phyloP scores from a whole-genome alignment of 2,113 vertebrate genomes.

The Crotalus helleri region DNA sequence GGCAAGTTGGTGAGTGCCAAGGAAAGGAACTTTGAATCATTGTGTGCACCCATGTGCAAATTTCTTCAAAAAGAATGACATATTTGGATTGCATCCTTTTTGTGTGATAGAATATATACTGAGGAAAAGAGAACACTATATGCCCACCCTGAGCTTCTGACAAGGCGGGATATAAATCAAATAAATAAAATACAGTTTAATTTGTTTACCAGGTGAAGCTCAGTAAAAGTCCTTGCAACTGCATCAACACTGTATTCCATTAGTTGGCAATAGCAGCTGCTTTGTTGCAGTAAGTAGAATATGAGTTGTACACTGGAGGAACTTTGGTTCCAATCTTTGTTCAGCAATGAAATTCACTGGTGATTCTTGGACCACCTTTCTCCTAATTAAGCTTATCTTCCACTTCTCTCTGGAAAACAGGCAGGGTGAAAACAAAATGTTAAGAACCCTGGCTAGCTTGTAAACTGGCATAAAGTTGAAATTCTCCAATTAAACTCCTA shows the following conservation, averaged over 20 bases:
- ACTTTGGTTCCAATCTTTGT: neutral
- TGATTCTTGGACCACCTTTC: neutral
- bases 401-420: neutral
- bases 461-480: neutral
- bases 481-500: neutral
- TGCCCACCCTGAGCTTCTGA: neutral
- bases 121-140: neutral
- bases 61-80: neutral
- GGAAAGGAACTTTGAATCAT: neutral
- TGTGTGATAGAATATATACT: neutral
- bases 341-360: neutral
- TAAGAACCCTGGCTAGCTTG: neutral
- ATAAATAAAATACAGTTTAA: neutral
- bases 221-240: neutral
- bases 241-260: neutral
- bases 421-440: neutral
- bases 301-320: neutral
- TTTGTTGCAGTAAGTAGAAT: neutral
- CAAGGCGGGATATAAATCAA: neutral
- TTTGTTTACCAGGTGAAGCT: neutral
- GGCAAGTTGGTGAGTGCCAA: neutral
- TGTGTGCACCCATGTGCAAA: neutral
- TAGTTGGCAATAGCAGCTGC: neutral
- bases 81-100: neutral
- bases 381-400: neutral